phyloP scores from a whole-genome alignment of 92 coral and sea anemone species.

The Porites evermanni region DNA sequence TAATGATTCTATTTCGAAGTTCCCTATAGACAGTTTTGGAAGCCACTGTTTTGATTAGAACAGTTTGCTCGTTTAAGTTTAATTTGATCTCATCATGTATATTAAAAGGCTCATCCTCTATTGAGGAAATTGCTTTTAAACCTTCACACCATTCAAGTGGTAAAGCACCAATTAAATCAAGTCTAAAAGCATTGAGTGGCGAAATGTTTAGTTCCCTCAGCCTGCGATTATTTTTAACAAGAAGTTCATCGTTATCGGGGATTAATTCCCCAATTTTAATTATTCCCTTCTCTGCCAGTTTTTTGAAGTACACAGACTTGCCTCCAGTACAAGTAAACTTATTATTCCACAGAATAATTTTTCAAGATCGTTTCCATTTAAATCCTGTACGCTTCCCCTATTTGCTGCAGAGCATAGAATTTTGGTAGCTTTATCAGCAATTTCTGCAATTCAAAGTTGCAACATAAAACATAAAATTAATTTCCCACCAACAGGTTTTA shows the following conservation, averaged over 20 bases:
- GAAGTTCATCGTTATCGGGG: constrained; percentile 3
- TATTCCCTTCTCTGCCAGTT: not conserved
- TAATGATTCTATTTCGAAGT: constrained; percentile 12
- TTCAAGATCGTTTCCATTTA: constrained; percentile 6
- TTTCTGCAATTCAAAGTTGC: constrained; percentile 40
- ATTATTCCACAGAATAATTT: constrained; percentile 34
- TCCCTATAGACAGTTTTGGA: not conserved
- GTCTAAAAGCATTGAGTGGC: not conserved
- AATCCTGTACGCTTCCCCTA: constrained; percentile 8
- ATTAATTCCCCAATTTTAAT: constrained; percentile 18
- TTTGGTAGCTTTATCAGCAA: constrained; percentile 39
- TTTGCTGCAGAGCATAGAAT: constrained; percentile 16
- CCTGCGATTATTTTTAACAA: constrained; percentile 7
- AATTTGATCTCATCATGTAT: not conserved
- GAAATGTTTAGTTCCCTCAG: constrained; percentile 11
- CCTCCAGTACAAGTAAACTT: constrained; percentile 17
- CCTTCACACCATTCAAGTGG: too few relatives aligned
- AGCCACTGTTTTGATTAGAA: not conserved
- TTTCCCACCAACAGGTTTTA: constrained; percentile 40
- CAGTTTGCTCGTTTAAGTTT: constrained; percentile 2
- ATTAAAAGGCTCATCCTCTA: too few relatives aligned
- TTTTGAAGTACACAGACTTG: constrained; percentile 11
- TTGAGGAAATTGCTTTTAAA: too few relatives aligned
- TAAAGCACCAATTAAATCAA: too few relatives aligned
- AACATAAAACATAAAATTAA: constrained; percentile 21